Evolutionary conservation across 2,113 vertebrate genomes (phyloP).

Genomic region (Cryptoleucopteryx plumbea): DNA sequence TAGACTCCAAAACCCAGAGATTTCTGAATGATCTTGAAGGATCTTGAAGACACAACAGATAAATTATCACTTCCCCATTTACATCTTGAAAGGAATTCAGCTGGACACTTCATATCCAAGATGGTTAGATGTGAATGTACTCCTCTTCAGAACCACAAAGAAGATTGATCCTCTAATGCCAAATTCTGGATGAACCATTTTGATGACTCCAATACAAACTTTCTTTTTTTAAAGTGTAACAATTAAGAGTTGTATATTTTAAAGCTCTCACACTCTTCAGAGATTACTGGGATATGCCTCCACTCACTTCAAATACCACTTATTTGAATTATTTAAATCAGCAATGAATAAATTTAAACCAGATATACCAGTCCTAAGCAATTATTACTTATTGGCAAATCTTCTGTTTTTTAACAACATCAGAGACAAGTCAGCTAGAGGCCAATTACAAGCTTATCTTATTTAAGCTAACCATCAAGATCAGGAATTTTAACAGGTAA

Average conservation of each 20-base stretch:
- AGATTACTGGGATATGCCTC: neutral
- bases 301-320: neutral
- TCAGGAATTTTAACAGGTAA: neutral
- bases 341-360: neutral
- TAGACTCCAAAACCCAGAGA: neutral
- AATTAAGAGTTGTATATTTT: neutral
- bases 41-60: neutral
- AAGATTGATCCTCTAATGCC: neutral
- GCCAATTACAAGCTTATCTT: neutral
- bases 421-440: neutral
- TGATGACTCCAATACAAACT: neutral
- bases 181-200: neutral
- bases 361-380: neutral
- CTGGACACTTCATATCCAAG: neutral
- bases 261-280: neutral
- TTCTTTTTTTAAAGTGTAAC: neutral
- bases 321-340: neutral
- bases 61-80: neutral
- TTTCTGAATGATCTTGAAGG: neutral
- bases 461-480: neutral
- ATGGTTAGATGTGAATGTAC: neutral
- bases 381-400: neutral
- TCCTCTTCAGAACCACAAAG: neutral
- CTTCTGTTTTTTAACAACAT: neutral
- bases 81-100: neutral